Percentiles rank a stretch among this genome's conserved stretches.
phyloP scores from a whole-genome alignment of 2,888 invertebrate genomes.

The Venusia cambrica region DNA sequence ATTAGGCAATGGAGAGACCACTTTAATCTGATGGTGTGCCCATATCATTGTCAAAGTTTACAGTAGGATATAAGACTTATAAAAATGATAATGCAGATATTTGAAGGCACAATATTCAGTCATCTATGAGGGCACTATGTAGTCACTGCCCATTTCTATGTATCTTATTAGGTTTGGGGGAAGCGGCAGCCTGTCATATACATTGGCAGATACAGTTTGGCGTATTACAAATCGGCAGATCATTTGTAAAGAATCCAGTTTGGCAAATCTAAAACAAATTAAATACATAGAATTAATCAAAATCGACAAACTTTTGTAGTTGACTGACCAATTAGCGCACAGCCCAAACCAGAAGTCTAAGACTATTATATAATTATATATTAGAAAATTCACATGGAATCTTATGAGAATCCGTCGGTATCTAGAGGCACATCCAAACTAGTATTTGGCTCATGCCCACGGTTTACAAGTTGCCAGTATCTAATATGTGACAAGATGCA shows the following conservation, averaged over 20 bases:
- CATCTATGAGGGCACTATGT: conserved; percentile 64
- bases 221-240: conserved; percentile 88
- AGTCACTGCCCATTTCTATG: conserved; percentile 72
- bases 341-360: no score
- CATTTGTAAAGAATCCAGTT: conserved; percentile 84
- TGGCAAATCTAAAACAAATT: conserved; percentile 82
- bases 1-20: no score
- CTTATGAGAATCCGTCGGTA: no score
- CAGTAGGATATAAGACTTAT: conserved; percentile 33
- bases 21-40: conserved; percentile 4
- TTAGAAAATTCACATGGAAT: no score
- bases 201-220: conserved; percentile 84
- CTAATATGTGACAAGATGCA: no score
- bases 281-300: no score
- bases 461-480: no score
- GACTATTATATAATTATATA: no score
- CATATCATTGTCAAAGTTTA: conserved; percentile 29
- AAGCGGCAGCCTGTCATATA: conserved; percentile 85
- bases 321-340: no score
- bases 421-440: no score
- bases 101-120: conserved; percentile 49
- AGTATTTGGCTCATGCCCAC: no score
- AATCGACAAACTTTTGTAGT: no score
- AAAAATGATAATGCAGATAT: conserved; percentile 32
- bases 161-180: conserved; percentile 74